Conservation (phyloP, 2,797 vertebrate genomes). For the Mus caroli region DNA sequence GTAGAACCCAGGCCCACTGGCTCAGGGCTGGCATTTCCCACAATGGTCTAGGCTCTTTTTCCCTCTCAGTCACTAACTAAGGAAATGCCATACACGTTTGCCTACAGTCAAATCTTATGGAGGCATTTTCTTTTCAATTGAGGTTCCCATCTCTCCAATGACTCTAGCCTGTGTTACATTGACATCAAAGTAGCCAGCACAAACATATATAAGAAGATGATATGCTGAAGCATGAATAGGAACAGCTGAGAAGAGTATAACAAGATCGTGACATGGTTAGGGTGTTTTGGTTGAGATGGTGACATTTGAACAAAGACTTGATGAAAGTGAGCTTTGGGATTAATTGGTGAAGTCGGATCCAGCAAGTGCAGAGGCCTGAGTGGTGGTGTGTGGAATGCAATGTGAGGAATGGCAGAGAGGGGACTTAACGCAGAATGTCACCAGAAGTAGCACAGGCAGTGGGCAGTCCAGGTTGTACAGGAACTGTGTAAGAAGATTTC, state of each 20-base stretch:
- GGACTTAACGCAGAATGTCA: neutral
- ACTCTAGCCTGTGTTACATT: neutral
- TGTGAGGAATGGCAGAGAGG: neutral
- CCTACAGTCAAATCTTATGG: neutral
- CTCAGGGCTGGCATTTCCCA: neutral
- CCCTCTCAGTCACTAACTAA: neutral
- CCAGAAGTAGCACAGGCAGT: neutral
- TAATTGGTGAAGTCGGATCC: neutral
- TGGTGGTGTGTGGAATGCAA: too few species aligned
- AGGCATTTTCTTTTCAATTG: neutral
- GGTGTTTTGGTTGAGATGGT: neutral
- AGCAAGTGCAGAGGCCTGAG: neutral
- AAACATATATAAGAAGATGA: neutral
- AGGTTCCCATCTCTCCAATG: neutral
- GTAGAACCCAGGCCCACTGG: neutral
- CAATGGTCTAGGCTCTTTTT: neutral
- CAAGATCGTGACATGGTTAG: neutral
- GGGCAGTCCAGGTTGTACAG: neutral
- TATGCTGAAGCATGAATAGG: neutral
- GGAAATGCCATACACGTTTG: neutral
- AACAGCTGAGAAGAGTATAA: neutral
- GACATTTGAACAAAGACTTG: neutral
- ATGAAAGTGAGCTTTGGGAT: neutral
- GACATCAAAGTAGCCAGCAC: neutral
- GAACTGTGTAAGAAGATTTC: neutral